phyloP scores from a whole-genome alignment of 1,140 invertebrate species.

The Cryptotermes secundus region DNA sequence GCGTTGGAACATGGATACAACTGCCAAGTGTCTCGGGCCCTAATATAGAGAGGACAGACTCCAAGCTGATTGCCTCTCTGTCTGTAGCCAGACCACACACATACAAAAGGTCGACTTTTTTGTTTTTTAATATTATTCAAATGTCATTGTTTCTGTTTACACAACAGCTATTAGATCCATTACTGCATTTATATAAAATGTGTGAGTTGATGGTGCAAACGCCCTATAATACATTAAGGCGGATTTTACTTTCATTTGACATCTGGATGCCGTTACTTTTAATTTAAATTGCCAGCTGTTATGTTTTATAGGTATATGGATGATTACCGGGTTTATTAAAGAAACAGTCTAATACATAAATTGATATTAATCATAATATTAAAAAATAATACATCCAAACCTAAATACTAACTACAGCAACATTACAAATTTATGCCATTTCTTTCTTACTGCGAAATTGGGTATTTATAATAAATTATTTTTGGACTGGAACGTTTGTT shows the following conservation, averaged over 20 bases:
- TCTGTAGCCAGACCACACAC: neutral
- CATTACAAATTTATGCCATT: no score
- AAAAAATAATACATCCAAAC: no score
- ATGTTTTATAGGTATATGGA: neutral
- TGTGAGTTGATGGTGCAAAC: neutral
- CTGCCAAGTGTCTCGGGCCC: neutral
- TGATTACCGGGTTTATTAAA: neutral
- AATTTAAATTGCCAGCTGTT: neutral
- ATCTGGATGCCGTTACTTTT: neutral
- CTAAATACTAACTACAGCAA: no score
- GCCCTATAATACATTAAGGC: neutral
- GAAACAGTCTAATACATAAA: no score
- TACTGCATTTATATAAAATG: neutral
- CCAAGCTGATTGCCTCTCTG: neutral
- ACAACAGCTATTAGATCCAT: neutral
- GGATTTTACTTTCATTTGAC: neutral
- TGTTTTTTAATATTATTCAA: constrained; percentile 14
- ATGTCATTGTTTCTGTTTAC: constrained; percentile 20
- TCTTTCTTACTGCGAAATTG: no score
- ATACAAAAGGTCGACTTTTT: neutral
- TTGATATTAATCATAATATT: no score
- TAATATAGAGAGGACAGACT: neutral
- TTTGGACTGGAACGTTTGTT: no score
- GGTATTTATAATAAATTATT: no score
- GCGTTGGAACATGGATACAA: neutral